phyloP scores from a whole-genome alignment of 2,888 invertebrate genomes.

The Mimachlamys varia region DNA sequence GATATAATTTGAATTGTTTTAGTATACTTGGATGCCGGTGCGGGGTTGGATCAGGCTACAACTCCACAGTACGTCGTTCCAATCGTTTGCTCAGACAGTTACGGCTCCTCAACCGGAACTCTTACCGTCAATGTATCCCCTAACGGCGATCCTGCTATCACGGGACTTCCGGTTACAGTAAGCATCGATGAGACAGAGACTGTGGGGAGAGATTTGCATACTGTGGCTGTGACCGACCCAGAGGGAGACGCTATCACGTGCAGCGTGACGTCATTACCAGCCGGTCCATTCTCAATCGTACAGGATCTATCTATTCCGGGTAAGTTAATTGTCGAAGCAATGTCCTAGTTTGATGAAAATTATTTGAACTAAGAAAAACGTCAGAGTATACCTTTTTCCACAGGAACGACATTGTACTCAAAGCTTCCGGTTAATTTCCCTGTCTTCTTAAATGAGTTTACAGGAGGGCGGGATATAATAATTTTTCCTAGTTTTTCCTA shows the following conservation, averaged over 20 bases:
- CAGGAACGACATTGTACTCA: too few species aligned
- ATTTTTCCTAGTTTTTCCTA: too few species aligned
- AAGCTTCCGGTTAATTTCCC: too few species aligned
- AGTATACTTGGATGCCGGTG: neutral
- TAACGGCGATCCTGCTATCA: constrained; percentile 43
- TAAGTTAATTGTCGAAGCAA: constrained; percentile 23
- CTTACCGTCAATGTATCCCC: constrained; percentile 45
- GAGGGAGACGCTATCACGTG: constrained; percentile 46
- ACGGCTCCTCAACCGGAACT: constrained; percentile 43
- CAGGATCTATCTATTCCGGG: constrained; percentile 46
- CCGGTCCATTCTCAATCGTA: constrained; percentile 47
- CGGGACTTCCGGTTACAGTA: constrained; percentile 44
- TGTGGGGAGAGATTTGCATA: constrained; percentile 40
- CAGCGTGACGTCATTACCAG: constrained; percentile 41
- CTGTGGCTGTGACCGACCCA: constrained; percentile 44
- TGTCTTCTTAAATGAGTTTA: too few species aligned
- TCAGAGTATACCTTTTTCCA: too few species aligned
- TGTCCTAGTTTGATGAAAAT: too few species aligned
- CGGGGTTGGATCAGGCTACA: neutral
- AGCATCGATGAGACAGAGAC: constrained; percentile 40
- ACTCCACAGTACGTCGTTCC: constrained; percentile 44
- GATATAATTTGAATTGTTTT: neutral
- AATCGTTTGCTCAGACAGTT: constrained; percentile 47
- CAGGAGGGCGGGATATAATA: too few species aligned
- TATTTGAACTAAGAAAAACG: too few species aligned